Evolutionary conservation across 2,888 invertebrate genomes (phyloP).

Genomic region (Leptura quadrifasciata): DNA sequence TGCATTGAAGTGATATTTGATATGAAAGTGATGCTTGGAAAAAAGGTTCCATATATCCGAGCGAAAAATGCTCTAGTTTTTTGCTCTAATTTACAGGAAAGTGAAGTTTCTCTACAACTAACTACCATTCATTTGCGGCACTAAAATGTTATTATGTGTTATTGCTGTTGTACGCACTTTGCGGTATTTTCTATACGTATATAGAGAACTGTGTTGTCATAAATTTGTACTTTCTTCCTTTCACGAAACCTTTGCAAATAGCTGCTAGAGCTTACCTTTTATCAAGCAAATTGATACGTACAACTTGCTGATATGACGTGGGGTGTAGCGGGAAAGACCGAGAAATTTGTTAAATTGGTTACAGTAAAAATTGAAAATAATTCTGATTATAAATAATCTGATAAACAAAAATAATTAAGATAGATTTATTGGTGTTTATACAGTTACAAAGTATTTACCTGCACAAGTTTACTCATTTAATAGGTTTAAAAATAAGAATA

Average conservation of each 20-base stretch:
- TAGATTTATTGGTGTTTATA: too few relatives aligned
- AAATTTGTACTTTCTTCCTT: conserved; percentile 30
- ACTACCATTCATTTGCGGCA: conserved; percentile 1
- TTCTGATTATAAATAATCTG: too few relatives aligned
- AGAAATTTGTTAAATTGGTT: too few relatives aligned
- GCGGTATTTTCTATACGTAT: conserved; percentile 21
- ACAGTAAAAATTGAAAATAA: too few relatives aligned
- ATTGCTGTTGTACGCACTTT: conserved; percentile 14
- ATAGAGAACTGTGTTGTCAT: not conserved
- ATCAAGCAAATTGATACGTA: not conserved
- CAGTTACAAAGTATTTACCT: too few relatives aligned
- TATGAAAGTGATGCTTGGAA: conserved; percentile 27
- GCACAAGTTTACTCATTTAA: too few relatives aligned
- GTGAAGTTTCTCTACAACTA: conserved; percentile 33
- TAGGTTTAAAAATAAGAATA: too few relatives aligned
- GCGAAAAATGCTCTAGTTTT: conserved; percentile 27
- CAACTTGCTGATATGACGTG: not conserved
- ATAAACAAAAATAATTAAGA: too few relatives aligned
- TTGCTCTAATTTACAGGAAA: conserved; percentile 36
- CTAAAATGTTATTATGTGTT: conserved; percentile 24
- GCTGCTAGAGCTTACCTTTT: not conserved
- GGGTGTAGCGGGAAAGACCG: too few relatives aligned
- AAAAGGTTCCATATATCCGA: conserved; percentile 12
- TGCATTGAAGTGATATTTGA: conserved; percentile 15
- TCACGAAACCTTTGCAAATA: conserved; percentile 20